phyloP scores from a whole-genome alignment of 2,888 invertebrate genomes.

The Halictus ligatus region DNA sequence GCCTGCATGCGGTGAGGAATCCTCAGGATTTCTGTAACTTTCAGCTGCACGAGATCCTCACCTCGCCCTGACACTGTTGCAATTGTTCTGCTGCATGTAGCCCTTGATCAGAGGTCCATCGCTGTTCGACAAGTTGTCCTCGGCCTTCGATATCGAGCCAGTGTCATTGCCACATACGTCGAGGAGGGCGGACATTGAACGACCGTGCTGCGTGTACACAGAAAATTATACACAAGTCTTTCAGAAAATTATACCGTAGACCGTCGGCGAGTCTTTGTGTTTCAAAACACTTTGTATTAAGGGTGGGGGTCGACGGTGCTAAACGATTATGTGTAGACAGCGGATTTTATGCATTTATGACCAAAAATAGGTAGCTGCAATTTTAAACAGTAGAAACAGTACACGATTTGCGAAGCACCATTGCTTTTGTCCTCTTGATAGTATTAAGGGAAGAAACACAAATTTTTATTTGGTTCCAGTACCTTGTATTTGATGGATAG shows the following conservation, averaged over 20 bases:
- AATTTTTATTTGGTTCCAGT: not conserved
- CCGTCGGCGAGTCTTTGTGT: not conserved
- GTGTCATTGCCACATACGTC: slow-evolving; percentile 73
- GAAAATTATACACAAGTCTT: not conserved
- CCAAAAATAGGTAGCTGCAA: not conserved
- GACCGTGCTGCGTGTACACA: slow-evolving; percentile 10
- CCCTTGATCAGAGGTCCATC: slow-evolving; percentile 80
- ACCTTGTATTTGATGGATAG: not conserved
- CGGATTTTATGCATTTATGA: not conserved
- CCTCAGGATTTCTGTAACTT: not conserved
- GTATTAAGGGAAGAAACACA: not conserved
- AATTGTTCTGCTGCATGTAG: slow-evolving; percentile 59
- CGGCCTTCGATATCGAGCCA: slow-evolving; percentile 80
- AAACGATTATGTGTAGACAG: not conserved
- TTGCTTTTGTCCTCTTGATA: not conserved
- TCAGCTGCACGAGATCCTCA: slow-evolving; percentile 12
- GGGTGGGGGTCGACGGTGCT: too few species aligned
- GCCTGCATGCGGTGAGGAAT: not conserved
- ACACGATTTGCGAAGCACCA: not conserved
- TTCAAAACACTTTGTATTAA: not conserved
- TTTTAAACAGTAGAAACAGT: not conserved
- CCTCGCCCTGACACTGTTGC: slow-evolving; percentile 58
- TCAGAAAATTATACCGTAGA: not conserved
- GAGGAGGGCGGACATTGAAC: slow-evolving; percentile 64
- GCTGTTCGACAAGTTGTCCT: slow-evolving; percentile 82